Base-by-base conservation (phyloP, 2,888 invertebrate species). In the Lithophane leautieri region DNA sequence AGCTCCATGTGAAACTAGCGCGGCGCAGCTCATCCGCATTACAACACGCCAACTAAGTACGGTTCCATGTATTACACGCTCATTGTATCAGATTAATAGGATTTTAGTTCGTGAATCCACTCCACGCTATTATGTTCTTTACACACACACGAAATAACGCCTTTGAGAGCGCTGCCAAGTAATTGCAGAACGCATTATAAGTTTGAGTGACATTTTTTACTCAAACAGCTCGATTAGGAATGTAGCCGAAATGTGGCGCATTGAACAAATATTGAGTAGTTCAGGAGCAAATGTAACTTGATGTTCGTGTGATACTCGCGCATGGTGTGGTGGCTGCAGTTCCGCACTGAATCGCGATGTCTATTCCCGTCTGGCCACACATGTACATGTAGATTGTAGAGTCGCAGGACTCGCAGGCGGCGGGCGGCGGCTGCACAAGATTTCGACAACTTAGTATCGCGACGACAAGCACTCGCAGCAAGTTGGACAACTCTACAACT, bases 51-150 rank as follows among this genome's bases (percentile, higher is more conserved):
- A 9, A 60, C 82, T 86, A 84, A 88, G 88, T 86, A 88, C 74
- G 78, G 72, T 84, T 76, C 44, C 84, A 70, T 88, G 88, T 88
- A 87, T 74, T 80, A 88, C 88, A 88, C 73, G 85, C 77, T 72
- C 84, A 78, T 82, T 73, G 76, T 81, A 84, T 70, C 81, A 76
- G 70, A 88, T 88, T 86, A 86, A 79, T 79, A 76, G 75, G 74
- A 70, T 78, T 83, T 76, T 44, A 70, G 69, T 63, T 70, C 54
- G 54, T 52, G 25, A 25, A 42, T 65, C 60, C 65, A 60, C 73
- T 77, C 52, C 75, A 73, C 40, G 61, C 79, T 28, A 79, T 85
- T 78, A 40, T 79, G 71, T 60, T 69, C 76, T 78, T 61, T 81
- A 86, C 50, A 22, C 34, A 22, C 34, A 50, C 28, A 58, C 60